Evolutionary conservation across 2,113 vertebrate genomes (phyloP), one percentile per base, ranked within the genome.

Genomic region (Oncorhynchus kisutch): DNA sequence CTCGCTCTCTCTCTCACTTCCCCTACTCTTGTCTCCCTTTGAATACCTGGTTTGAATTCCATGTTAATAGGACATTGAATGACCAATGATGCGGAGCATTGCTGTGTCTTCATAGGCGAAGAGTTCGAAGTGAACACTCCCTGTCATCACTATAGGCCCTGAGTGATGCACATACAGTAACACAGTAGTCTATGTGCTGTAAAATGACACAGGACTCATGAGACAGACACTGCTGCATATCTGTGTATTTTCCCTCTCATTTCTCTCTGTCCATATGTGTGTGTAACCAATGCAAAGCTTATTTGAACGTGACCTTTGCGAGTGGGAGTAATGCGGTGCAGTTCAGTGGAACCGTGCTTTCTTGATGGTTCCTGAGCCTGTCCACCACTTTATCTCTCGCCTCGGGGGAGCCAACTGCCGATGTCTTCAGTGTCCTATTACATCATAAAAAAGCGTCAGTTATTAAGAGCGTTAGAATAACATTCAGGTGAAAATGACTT

Each of bases 391-490:
- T 83, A 81, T 85, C 81, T 85, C 75, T 86, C 77, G 83, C 88
- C 88, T 81, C 74, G 12, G 87, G 81, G 88, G 80, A 78, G 84
- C 84, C 74, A 77, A 79, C 86, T 57, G 65, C 68, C 70, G 74
- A 74, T 75, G 76, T 87, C 80, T 84, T 72, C 75, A 76, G 80
- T 27, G 69, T 88, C 81, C 73, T 76, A 78, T 87, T 86, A 88
- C 86, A 89, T 90, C 89, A 90, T 85, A 84, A 88, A 90, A 45
- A 88, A 83, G 72, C 76, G 81, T 73, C 78, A 78, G 75, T 88
- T 91, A 88, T 88, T 89, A 90, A 85, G 76, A 80, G 82, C 77
- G 82, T 87, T 84, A 81, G 77, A 90, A 90, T 81, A 91, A 88
- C 85, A 88, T 90, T 90, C 79, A 81, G 81, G 81, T 78, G 74